Percentiles rank a stretch among this genome's conserved stretches.
Evolutionary conservation across 2,797 vertebrate species (phyloP).

Genomic region (Chelon labrosus): DNA sequence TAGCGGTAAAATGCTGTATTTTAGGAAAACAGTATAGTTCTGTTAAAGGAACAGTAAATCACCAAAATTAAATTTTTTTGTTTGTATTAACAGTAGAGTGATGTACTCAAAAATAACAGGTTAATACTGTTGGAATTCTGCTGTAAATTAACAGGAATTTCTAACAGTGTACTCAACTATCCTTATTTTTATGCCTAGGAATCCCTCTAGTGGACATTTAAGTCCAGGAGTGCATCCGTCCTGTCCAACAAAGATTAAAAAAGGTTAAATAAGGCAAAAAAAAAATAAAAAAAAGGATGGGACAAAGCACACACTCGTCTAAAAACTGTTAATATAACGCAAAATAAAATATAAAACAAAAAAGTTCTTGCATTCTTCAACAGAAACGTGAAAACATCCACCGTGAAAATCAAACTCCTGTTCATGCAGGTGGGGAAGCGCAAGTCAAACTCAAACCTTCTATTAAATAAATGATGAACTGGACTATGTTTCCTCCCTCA

Average conservation of each 20-base stretch:
- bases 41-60: no score
- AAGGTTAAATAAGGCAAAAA: not conserved
- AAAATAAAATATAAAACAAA: not conserved
- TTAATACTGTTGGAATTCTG: no score
- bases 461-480: not conserved
- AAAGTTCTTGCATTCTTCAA: not conserved
- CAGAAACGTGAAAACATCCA: not conserved
- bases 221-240: not conserved
- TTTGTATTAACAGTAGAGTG: no score
- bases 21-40: no score
- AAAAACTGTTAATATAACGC: not conserved
- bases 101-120: no score
- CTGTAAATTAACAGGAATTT: no score
- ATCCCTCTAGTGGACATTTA: constrained; percentile 48
- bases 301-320: not conserved
- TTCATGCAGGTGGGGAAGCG: not conserved
- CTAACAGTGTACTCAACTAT: not conserved
- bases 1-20: no score
- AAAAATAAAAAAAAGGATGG: no score
- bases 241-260: not conserved
- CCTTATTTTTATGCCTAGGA: constrained; percentile 2
- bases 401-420: not conserved
- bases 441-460: not conserved
- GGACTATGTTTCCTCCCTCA: constrained; percentile 57
- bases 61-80: no score